Base-by-base conservation (phyloP, 2,888 invertebrate species). In the Aleiodes leptofemur region DNA sequence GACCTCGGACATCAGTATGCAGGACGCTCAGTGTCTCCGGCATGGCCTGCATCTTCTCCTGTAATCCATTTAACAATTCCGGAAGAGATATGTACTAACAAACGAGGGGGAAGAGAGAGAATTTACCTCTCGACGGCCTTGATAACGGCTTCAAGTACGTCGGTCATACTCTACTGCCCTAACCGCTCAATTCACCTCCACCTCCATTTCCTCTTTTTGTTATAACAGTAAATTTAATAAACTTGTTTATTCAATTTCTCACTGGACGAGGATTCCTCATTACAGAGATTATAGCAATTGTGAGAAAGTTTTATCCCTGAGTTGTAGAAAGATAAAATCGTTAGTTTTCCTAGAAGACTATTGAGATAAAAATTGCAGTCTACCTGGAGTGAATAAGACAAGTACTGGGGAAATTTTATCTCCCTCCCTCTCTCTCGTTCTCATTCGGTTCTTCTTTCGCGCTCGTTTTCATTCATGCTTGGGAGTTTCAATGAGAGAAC, bases 91-190 rank as follows among this genome's bases (percentile, higher is more conserved):
- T 59, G 57, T 14, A 57, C 23, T 64, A 56, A 71, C 53, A 34
- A 71, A 71, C 64, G 50, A 71, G 50, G 50, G 51, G 48, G 23
- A 57, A 69, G 48, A n/a, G 69, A 23, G 23, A 50, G 69, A 69
- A 59, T 50, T 61, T 55, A 59, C 73, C 51, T 66, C 61, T 70
- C 73, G 69, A 76, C 79, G 82, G 76, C 82, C 82, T 82, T 82
- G 82, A 82, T 81, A 79, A 78, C 78, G 77, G 76, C 68, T 48
- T 34, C 29, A 38, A 59, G 50, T 43, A 43, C 43, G 43, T 43
- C 53, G 38, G 53, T 53, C 69, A 66, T 71, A 71, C 74, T 71
- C 73, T 56, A 59, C 13, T 72, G 71, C 78, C 78, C 76, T 79
- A 76, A 77, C 79, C 75, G 73, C 71, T 13, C 14, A 50, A 72